Base-by-base conservation (phyloP, 2,888 invertebrate species). In the Nymphalis polychloros region DNA sequence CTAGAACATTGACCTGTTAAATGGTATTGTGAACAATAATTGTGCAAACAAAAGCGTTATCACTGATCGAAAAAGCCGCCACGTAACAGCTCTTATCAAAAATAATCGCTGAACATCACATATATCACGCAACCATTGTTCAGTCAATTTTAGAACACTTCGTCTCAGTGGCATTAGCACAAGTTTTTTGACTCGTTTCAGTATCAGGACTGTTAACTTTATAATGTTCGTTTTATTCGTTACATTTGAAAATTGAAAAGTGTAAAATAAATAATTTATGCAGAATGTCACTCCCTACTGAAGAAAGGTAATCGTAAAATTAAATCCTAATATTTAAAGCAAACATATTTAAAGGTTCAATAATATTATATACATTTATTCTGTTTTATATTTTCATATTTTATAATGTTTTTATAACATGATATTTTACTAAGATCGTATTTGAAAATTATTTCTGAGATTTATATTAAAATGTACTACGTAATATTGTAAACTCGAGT, bases 81-180 rank as follows among this genome's bases (percentile, higher is more conserved):
- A 53, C 60, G 66, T 66, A 52, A 66, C 53, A 20, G n/a, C 17
- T 52, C 53, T 66, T 66, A 66, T 66, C 66, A 53, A 20, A 47
- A 53, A 66, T 66, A 50, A 66, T 61, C 66, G 23, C 46, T 13
- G 52, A 59, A 48, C 35, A 61, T 60, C 47, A 50, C 17, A 17
- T 27, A 17, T 27, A 46, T 61, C 41, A 19, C 41, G n/a, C 31
- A 49, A 49, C 23, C 23, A 66, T 61, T 20, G 53, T 60, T n/a
- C 47, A 47, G 27, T 17, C 60, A 60, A 50, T 52, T 57, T 31
- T 55, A 55, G 53, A 41, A 10, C 13, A 27, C n/a, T 19, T 48
- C 31, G 27, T 50, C 64, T 52, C n/a, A 49, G 64, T 52, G 7
- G n/a, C 23, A 47, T 8, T 31, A 27, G 53, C 16, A 16, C 13